Evolutionary conservation across 2,888 invertebrate genomes (phyloP), one percentile per base, ranked within the genome.

Genomic region (Cyclophora albipunctata): DNA sequence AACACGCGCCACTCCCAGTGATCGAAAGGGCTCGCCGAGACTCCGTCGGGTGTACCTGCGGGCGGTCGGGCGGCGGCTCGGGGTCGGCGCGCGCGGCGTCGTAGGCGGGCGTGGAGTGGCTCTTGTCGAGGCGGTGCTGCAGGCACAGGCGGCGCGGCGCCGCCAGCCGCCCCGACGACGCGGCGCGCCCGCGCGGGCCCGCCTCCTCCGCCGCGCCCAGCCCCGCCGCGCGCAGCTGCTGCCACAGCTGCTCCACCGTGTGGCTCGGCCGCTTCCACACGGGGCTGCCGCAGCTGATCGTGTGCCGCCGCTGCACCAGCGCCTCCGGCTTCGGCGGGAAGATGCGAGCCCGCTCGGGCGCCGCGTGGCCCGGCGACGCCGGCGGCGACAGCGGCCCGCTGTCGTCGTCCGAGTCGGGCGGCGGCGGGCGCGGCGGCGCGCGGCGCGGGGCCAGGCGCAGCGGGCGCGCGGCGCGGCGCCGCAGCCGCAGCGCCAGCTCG

Each of bases 241-340:
- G 92, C 94, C 95, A 95, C 6, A 93, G 92, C 87, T 94, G 92
- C 67, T 95, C 93, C 51, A 94, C 90, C 66, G 92, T 90, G 61
- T 91, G 89, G 54, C 91, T 90, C 50, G 93, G 91, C 37, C 91
- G 80, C 54, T 65, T 90, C 90, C 58, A 90, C 88, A 7, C 90
- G 90, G 94, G 93, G 60, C 92, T 92, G 51, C 92, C 94, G 7
- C 98, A 96, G 64, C 96, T 94, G 59, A 98, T 95, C 2, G 97
- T 96, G 63, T 97, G 96, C 20, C 98, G 90, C 6, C 97, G 91
- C 33, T 69, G 73, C 48, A 62, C 63, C 42, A 55, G 53, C 44
- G 93, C 90, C 52, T 94, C 90, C 5, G 96, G 95, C 77, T 94
- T 94, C 3, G 93, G 91, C 47, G 93, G 92, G 73, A 94, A 94